Evolutionary conservation across 2,797 vertebrate genomes (phyloP).

Genomic region (Acrocephalus scirpaceus): DNA sequence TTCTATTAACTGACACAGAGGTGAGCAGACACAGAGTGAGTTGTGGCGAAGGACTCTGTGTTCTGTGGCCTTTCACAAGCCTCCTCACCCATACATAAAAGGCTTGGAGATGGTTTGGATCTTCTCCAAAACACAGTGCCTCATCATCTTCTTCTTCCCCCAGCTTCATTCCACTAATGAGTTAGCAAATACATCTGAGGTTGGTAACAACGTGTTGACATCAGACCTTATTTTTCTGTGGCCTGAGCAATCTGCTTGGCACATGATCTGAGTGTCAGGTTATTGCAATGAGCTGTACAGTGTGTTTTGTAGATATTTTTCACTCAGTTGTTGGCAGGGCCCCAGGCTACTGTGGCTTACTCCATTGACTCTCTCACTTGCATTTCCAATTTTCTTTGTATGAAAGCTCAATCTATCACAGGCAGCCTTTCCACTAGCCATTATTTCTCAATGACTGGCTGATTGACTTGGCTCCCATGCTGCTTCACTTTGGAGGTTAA

Average conservation of each 20-base stretch:
- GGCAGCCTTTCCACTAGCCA: neutral
- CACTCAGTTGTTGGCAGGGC: neutral
- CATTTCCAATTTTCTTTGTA: constrained; percentile 35
- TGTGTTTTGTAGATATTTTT: constrained; percentile 30
- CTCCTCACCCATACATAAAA: neutral
- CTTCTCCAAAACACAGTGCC: neutral
- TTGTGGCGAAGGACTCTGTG: neutral
- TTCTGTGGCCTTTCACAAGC: neutral
- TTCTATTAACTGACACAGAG: neutral
- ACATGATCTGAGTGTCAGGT: neutral
- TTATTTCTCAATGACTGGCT: constrained; percentile 10
- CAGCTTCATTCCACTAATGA: neutral
- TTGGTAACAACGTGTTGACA: neutral
- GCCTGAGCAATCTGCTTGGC: neutral
- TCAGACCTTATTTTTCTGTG: neutral
- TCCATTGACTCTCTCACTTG: constrained; percentile 2
- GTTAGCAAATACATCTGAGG: neutral
- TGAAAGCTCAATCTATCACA: constrained; percentile 26
- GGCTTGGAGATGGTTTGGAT: neutral
- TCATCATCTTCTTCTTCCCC: neutral
- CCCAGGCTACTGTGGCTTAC: neutral
- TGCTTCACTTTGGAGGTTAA: neutral
- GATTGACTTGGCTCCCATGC: neutral
- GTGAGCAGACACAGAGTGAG: neutral
- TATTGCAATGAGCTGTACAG: neutral